Conservation (phyloP, 2,797 vertebrate genomes). For the Coreius guichenoti region DNA sequence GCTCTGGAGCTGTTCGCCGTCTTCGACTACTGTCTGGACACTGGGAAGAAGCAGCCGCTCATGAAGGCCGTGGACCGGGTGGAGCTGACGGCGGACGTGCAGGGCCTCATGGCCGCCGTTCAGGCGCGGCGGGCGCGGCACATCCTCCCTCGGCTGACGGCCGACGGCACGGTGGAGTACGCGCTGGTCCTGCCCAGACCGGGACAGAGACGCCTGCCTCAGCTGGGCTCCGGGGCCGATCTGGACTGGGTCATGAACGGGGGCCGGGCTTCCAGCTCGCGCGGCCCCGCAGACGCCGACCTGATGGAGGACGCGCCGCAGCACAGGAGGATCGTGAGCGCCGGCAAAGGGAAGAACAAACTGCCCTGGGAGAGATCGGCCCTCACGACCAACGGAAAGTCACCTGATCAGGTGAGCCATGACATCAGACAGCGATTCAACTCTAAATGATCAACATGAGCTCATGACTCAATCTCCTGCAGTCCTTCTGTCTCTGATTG, state of each 20-base stretch:
- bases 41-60: slow-evolving; percentile 79
- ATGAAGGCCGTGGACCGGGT: slow-evolving; percentile 85
- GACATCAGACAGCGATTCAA: neutral
- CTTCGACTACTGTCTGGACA: slow-evolving; percentile 82
- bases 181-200: slow-evolving; percentile 81
- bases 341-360: slow-evolving; percentile 90
- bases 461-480: too few species aligned
- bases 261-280: slow-evolving; percentile 81
- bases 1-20: slow-evolving; percentile 87
- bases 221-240: slow-evolving; percentile 79
- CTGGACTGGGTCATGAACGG: slow-evolving; percentile 88
- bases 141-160: slow-evolving; percentile 79
- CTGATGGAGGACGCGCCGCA: slow-evolving; percentile 63
- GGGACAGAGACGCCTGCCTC: slow-evolving; percentile 68
- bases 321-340: slow-evolving; percentile 85
- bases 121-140: slow-evolving; percentile 87
- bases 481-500: too few species aligned
- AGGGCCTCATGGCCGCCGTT: slow-evolving; percentile 85
- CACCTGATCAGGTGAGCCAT: slow-evolving; percentile 74
- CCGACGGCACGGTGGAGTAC: slow-evolving; percentile 84
- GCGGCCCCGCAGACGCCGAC: slow-evolving; percentile 70
- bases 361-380: slow-evolving; percentile 89
- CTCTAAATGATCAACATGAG: too few species aligned
- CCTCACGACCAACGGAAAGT: slow-evolving; percentile 66
- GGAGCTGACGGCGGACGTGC: slow-evolving; percentile 82